A percentile compares a stretch with the other conserved stretches of the same genome.
phyloP scores from a whole-genome alignment of 2,113 vertebrate genomes.

The Halcyon malimbica region DNA sequence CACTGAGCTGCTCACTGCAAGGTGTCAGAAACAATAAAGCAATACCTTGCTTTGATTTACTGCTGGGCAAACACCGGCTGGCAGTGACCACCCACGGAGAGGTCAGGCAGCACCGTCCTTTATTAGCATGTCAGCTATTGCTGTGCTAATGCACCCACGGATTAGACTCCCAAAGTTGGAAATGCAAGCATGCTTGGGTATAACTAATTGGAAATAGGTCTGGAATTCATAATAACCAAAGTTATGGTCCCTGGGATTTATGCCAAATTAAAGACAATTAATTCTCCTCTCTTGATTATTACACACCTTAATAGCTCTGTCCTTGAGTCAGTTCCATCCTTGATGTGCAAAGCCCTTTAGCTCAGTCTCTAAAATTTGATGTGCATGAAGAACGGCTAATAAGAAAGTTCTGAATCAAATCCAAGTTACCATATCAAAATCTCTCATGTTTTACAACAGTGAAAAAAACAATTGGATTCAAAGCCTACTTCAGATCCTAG shows the following conservation, averaged over 20 bases:
- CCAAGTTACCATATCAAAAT: constrained; percentile 32
- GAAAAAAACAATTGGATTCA: constrained; percentile 51
- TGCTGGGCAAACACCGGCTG: background rate
- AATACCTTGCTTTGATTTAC: background rate
- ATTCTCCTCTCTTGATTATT: constrained; percentile 78
- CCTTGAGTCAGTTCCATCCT: constrained; percentile 76
- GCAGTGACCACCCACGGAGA: background rate
- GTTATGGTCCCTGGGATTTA: constrained; percentile 72
- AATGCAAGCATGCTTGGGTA: background rate
- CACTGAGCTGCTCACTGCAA: background rate
- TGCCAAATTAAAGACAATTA: constrained; percentile 82
- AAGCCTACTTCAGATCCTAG: constrained; percentile 53
- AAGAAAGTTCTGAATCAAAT: constrained; percentile 64
- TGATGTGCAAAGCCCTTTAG: constrained; percentile 59
- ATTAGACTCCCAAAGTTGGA: background rate
- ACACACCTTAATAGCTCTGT: constrained; percentile 72
- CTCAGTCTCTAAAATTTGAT: constrained; percentile 66
- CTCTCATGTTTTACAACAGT: constrained; percentile 51
- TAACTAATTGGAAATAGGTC: constrained; percentile 60
- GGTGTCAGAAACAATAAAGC: background rate
- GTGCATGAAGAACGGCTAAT: constrained; percentile 61
- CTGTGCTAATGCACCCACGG: background rate
- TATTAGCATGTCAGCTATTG: background rate
- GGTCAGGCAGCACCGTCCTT: constrained; percentile 24
- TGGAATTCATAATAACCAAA: constrained; percentile 71